Evolutionary conservation across 2,113 vertebrate genomes (phyloP).

Genomic region (Rhombomys opimus): DNA sequence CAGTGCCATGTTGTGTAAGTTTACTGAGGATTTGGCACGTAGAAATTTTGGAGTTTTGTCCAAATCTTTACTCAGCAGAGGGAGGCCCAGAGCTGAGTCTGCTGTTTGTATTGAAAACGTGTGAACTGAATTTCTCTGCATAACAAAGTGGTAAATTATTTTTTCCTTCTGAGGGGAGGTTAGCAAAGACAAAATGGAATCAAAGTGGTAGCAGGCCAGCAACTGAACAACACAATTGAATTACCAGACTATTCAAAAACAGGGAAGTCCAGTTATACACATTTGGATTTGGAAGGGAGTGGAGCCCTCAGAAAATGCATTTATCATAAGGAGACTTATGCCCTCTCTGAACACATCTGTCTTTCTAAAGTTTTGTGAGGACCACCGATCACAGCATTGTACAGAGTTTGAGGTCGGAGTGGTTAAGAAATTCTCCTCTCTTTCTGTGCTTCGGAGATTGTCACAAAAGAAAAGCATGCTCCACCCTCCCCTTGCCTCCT

Average conservation of each 20-base stretch:
- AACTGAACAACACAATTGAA: neutral
- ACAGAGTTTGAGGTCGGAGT: neutral
- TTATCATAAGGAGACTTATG: neutral
- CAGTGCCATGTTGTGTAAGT: neutral
- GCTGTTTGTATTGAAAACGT: neutral
- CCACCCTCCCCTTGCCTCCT: neutral
- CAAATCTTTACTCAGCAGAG: slow-evolving; percentile 64
- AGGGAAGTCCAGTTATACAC: neutral
- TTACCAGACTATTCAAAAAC: neutral
- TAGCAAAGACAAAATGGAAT: slow-evolving; percentile 31
- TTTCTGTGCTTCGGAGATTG: neutral
- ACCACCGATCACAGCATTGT: neutral
- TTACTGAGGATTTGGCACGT: slow-evolving; percentile 56
- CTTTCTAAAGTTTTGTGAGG: neutral
- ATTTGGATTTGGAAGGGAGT: neutral
- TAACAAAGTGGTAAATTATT: slow-evolving; percentile 32
- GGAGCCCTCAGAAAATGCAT: neutral
- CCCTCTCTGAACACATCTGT: neutral
- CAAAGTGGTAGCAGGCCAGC: neutral
- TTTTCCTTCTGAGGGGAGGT: slow-evolving; percentile 20
- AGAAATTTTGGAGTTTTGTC: slow-evolving; percentile 38
- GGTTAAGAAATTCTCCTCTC: neutral
- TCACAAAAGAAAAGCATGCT: neutral
- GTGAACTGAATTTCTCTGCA: slow-evolving; percentile 13
- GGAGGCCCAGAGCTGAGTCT: slow-evolving; percentile 45